Evolutionary conservation across 2,113 vertebrate species (phyloP).

Genomic region (Peucedramus taeniatus): DNA sequence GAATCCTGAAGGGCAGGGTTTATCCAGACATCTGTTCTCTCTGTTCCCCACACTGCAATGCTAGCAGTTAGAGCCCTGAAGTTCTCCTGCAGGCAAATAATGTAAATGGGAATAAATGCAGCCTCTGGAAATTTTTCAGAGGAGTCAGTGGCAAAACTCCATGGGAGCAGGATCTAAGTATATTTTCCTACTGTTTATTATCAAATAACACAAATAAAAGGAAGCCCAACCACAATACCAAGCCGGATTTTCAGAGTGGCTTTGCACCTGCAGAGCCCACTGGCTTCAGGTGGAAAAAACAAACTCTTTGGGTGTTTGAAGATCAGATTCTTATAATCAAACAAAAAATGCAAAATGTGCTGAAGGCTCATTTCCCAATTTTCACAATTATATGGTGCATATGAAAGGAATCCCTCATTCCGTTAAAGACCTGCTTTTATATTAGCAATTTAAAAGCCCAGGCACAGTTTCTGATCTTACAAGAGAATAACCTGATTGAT

Average conservation of each 20-base stretch:
- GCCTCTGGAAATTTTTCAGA: not conserved
- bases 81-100: not conserved
- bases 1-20: not conserved
- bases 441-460: not conserved
- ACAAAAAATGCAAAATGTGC: not conserved
- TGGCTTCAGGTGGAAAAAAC: slow-evolving; percentile 5
- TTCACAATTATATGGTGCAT: not conserved
- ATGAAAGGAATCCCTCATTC: not conserved
- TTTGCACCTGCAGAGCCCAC: slow-evolving; percentile 39
- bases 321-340: not conserved
- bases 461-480: not conserved
- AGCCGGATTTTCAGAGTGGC: not conserved
- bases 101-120: not conserved
- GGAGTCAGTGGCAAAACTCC: not conserved
- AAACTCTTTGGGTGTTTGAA: not conserved
- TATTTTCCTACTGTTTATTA: not conserved
- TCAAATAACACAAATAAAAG: not conserved
- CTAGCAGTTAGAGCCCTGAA: not conserved
- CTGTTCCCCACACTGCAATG: not conserved
- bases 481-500: not conserved
- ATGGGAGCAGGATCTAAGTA: not conserved
- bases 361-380: not conserved
- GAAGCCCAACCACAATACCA: not conserved
- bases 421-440: not conserved
- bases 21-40: not conserved